Evolutionary conservation across 2,888 invertebrate species (phyloP), one percentile per base, ranked within the genome.

Genomic region (Malacosoma neustria): DNA sequence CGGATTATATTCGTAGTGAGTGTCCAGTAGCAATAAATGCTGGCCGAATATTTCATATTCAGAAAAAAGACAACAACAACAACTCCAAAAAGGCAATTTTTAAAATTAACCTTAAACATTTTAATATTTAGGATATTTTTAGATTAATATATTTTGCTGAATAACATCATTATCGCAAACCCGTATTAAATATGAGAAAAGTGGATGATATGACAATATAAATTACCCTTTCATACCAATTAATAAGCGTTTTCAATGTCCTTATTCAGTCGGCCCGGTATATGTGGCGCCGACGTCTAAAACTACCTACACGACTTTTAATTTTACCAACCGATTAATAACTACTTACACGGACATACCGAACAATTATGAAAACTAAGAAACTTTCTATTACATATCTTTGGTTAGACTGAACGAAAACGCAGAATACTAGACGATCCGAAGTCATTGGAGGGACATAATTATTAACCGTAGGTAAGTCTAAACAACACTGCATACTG

Each of bases 201-300:
- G 81, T 85, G 85, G 84, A 85, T 85, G 85, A 85, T 84, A 85
- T 85, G 85, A 85, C 84, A 82, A 82, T 85, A 85, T 84, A 84
- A 85, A 84, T 85, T 85, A 85, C 85, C 85, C 85, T 85, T 85
- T 85, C 85, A 85, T 85, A 85, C 85, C 85, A 84, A 85, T 84
- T 85, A 85, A 85, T 85, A 85, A 85, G 85, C 85, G 85, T 85
- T 85, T 80, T 85, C 85, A 85, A 85, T 85, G 82, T 84, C 76
- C 85, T 84, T 84, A 85, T 66, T 72, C 72, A 77, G 73, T 70
- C 80, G 73, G 68, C 57, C 75, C 80, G 72, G 66, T 72, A 72
- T 58, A 68, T 51, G 57, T 76, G 74, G 72, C 64, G 51, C 57
- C 79, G 76, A 72, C 74, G 58, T 63, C 81, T 82, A 80, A 59